These are phyloP conservation scores for Philereme vetulata DNA, from an alignment of 2,888 invertebrate species.

Conservation along the genomic window DNA sequence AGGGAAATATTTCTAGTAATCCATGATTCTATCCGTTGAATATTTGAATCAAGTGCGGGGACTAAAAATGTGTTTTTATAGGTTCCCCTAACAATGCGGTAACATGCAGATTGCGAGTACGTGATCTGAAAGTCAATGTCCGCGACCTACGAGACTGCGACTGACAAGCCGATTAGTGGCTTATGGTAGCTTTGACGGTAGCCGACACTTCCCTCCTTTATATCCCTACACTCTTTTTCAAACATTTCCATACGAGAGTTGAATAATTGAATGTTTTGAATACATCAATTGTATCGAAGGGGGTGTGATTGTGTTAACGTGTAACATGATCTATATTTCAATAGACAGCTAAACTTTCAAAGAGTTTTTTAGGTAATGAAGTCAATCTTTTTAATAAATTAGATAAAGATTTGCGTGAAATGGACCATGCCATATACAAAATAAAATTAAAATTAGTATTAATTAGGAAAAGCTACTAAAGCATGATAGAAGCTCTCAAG, in stretches of 20 bases:
- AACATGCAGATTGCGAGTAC: conserved; percentile 77
- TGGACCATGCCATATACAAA: too few species aligned
- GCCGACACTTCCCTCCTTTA: conserved; percentile 35
- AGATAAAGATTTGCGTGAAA: too few species aligned
- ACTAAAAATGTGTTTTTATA: conserved; percentile 57
- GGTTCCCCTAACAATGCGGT: conserved; percentile 54
- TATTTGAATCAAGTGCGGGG: conserved; percentile 42
- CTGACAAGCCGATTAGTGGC: conserved; percentile 76
- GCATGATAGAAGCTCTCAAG: too few species aligned
- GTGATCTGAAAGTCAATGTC: conserved; percentile 74
- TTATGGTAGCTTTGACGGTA: conserved; percentile 43
- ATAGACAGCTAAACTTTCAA: too few species aligned
- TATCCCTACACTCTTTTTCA: conserved; percentile 9
- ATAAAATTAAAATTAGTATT: too few species aligned
- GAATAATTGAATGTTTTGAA: conserved; percentile 26
- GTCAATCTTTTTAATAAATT: too few species aligned
- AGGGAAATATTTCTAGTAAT: conserved; percentile 7
- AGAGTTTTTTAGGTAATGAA: too few species aligned
- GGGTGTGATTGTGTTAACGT: not conserved
- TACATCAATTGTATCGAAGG: conserved; percentile 35
- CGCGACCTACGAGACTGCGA: conserved; percentile 60
- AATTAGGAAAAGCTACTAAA: too few species aligned
- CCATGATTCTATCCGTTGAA: conserved; percentile 28
- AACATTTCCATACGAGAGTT: conserved; percentile 19
- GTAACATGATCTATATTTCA: too few species aligned